Conservation (phyloP, 2,113 vertebrate genomes). For the Alligator mississippiensis region DNA sequence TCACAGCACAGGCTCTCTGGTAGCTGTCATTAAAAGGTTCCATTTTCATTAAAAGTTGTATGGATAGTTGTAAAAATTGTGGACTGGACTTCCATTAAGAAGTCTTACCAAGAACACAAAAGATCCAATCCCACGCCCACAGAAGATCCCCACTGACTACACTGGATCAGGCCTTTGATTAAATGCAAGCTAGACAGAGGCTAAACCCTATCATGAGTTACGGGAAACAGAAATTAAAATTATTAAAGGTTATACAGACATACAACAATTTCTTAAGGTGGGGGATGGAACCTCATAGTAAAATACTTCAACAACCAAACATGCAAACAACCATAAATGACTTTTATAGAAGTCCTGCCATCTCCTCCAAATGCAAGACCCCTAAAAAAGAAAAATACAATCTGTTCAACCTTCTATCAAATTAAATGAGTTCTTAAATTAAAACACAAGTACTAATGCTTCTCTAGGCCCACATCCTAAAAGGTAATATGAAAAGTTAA, state of each 20-base stretch:
- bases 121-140: not conserved
- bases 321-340: too few relatives aligned
- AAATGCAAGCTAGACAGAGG: not conserved
- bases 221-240: not conserved
- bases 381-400: not conserved
- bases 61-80: too few relatives aligned
- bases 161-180: not conserved
- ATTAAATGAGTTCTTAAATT: not conserved
- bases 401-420: not conserved
- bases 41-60: not conserved
- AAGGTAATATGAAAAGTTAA: too few relatives aligned
- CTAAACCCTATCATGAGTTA: not conserved
- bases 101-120: not conserved
- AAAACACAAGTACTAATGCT: not conserved
- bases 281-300: too few relatives aligned
- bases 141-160: not conserved
- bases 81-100: not conserved
- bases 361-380: not conserved
- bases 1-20: not conserved
- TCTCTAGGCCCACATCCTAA: not conserved
- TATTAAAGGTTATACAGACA: not conserved
- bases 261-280: not conserved
- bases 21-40: not conserved
- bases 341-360: not conserved
- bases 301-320: too few relatives aligned